Evolutionary conservation across 2,797 vertebrate genomes (phyloP), one percentile per base, ranked within the genome.

Genomic region (Acanthornis magna): DNA sequence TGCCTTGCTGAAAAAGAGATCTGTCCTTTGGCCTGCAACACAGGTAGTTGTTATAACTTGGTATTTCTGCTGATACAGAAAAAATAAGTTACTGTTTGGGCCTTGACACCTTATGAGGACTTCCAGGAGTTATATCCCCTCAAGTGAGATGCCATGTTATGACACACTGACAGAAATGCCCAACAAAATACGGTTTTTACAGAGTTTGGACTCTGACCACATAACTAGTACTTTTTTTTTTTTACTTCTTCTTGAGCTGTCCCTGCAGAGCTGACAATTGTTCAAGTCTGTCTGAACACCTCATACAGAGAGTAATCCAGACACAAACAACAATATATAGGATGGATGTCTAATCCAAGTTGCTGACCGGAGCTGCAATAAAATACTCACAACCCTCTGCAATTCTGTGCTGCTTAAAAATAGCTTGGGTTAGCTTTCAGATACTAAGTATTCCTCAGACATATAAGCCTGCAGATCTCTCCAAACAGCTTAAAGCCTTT

Each of bases 171-270:
- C 92, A 97, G 76, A 97, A 96, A 95, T 72, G 82, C 90, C 76
- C 89, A 93, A 63, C 76, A 95, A 93, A 96, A 75, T 32, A 67
- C 9, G 93, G 34, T 70, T 96, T 96, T 86, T 94, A 67, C 67
- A 95, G 90, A 96, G 95, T 97, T 95, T 93, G 91, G 93, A 96
- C 57, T 93, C 93, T 67, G 72, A 91, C 91, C 95, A 97, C 79
- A 92, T 54, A 95, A 47, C 26, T 54, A 85, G 32, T 85, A 75
- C 19, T 81, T 70, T 89, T 77, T 40, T 40, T 70, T 85, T 96
- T 92, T 91, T 61, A 36, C 36, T 96, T 88, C 72, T 85, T 87
- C 66, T 88, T 82, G 47, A 85, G 45, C 48, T 96, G 87, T 91
- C 53, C 85, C 72, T 91, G 83, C 55, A 89, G 93, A 95, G 45